Conservation (phyloP, 2,113 vertebrate genomes). For the Percopsis transmontana region DNA sequence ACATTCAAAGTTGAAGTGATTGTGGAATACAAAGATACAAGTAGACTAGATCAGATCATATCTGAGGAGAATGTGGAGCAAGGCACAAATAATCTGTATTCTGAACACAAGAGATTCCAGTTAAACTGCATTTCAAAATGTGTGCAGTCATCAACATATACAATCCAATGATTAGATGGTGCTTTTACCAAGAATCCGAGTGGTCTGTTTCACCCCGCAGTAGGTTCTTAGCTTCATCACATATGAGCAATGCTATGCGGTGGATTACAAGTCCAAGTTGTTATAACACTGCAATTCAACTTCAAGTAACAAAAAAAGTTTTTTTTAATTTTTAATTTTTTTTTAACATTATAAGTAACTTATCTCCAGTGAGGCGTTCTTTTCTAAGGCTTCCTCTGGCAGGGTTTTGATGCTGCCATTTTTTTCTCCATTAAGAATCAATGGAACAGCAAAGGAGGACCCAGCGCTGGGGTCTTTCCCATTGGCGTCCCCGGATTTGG, state of each 20-base stretch:
- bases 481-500: slow-evolving; percentile 29
- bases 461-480: slow-evolving; percentile 54
- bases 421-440: slow-evolving; percentile 66
- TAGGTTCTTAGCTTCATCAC: too few relatives aligned
- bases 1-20: slow-evolving; percentile 2
- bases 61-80: too few relatives aligned
- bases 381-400: slow-evolving; percentile 75
- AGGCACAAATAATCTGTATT: too few relatives aligned
- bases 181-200: too few relatives aligned
- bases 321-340: neutral
- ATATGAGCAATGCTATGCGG: too few relatives aligned
- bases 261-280: neutral
- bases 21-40: slow-evolving; percentile 23
- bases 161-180: too few relatives aligned
- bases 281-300: slow-evolving; percentile 37
- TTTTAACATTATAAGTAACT: slow-evolving; percentile 83
- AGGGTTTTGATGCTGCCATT: slow-evolving; percentile 72
- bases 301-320: neutral
- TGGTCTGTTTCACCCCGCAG: too few relatives aligned
- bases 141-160: too few relatives aligned
- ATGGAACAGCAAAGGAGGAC: slow-evolving; percentile 37
- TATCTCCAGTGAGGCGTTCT: slow-evolving; percentile 76
- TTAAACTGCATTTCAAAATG: too few relatives aligned
- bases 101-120: too few relatives aligned
- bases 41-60: too few relatives aligned